Conservation (phyloP, 1,140 invertebrate species). For the Zaprionus kolodkinae region DNA sequence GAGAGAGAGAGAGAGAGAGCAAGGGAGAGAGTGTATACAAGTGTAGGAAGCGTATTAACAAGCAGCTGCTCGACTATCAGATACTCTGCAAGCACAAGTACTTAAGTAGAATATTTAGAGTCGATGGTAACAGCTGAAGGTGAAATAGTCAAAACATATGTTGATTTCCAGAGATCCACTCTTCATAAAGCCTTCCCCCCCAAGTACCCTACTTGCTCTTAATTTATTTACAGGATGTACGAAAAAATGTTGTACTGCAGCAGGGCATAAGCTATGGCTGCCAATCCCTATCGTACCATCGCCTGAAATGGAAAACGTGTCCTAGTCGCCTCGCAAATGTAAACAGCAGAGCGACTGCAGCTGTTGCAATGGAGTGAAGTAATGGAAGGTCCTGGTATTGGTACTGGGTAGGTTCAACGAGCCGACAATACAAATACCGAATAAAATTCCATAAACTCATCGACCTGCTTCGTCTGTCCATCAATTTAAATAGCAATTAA, state of each 20-base stretch:
- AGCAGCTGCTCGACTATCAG: slow-evolving; percentile 7
- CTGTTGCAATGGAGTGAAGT: neutral
- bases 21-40: neutral
- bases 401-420: slow-evolving; percentile 20
- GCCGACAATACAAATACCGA: slow-evolving; percentile 63
- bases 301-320: slow-evolving; percentile 65
- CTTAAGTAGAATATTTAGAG: too few species aligned
- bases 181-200: neutral
- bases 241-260: neutral
- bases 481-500: slow-evolving; percentile 77
- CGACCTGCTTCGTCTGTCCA: slow-evolving; percentile 3
- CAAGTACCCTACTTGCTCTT: neutral
- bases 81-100: neutral
- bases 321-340: slow-evolving; percentile 54
- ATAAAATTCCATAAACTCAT: slow-evolving; percentile 75
- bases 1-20: neutral
- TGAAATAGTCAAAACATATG: neutral
- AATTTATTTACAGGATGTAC: slow-evolving; percentile 12
- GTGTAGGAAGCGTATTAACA: slow-evolving; percentile 11
- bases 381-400: neutral
- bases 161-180: neutral
- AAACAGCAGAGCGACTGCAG: slow-evolving; percentile 44
- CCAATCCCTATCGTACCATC: slow-evolving; percentile 47
- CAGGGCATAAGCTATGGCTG: slow-evolving; percentile 35
- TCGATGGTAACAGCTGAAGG: too few species aligned